Conservation (phyloP, 2,113 vertebrate genomes). For the Lophotis ruficrista region DNA sequence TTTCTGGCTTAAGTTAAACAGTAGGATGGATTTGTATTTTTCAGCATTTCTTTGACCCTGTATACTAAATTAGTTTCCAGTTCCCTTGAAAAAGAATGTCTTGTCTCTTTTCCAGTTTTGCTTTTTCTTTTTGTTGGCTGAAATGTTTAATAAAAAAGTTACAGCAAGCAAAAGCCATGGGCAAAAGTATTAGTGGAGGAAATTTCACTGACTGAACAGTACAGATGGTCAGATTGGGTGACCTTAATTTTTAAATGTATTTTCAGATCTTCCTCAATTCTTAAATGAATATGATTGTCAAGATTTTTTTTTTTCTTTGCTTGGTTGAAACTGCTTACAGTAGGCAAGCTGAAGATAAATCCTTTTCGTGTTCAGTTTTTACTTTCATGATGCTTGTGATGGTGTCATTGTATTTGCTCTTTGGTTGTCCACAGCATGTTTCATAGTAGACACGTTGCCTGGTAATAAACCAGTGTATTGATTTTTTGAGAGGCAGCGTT, state of each 20-base stretch:
- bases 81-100: constrained; percentile 13
- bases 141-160: constrained; percentile 4
- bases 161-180: not conserved
- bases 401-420: not conserved
- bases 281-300: not conserved
- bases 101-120: constrained; percentile 7
- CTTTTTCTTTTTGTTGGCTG: constrained; percentile 25
- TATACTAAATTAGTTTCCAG: constrained; percentile 31
- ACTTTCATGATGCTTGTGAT: not conserved
- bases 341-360: not conserved
- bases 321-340: not conserved
- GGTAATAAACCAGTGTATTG: not conserved
- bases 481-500: not conserved
- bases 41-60: constrained; percentile 27
- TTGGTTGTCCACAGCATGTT: not conserved
- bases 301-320: not conserved
- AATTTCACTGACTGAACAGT: not conserved
- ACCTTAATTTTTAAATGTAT: not conserved
- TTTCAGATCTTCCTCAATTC: not conserved
- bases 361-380: not conserved
- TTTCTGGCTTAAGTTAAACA: not conserved
- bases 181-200: not conserved
- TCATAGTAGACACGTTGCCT: not conserved
- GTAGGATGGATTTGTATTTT: not conserved
- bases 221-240: not conserved